Base-by-base conservation (phyloP, 2,888 invertebrate species). In the Nomada lathburiana region DNA sequence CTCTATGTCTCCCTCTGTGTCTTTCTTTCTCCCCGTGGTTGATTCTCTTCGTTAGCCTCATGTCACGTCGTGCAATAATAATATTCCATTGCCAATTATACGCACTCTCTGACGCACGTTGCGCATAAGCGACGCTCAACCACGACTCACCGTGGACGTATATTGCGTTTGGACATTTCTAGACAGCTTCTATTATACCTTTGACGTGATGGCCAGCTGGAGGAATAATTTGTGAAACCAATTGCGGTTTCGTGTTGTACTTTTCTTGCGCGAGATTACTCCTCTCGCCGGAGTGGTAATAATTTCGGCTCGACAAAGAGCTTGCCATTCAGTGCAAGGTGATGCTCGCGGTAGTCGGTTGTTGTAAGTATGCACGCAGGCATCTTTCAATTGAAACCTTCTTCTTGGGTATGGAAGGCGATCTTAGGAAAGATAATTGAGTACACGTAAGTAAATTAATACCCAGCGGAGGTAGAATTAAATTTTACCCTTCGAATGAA, bases 21-120 rank as follows among this genome's bases (percentile, higher is more conserved):
- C 36, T 36, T 36, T 50, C 26, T 53, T 13, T 47, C 36, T n/a
- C 52, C 29, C n/a, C 52, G 65, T 73, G 59, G 26, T n/a, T 71
- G 69, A 82, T 67, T 70, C 57, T 69, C 65, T 73, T 59, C 68
- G 80, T 76, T 71, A 59, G 65, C 42, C 11, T 26, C 69, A 47
- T 47, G 80, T 80, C 75, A 75, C 75, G 72, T 69, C 68, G 70
- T 26, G 69, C 83, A 78, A 83, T 84, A 84, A 84, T 84, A 84
- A 82, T 84, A 76, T 85, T 84, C 81, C 57, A 64, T 76, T 70
- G 83, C 75, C 83, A 84, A 84, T 82, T 84, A 84, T 70, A 83
- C 65, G 83, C 62, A 73, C 74, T 70, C 73, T 52, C 29, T 72
- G 77, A 78, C 78, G 72, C 64, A 68, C 65, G 75, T 68, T 71